Percentiles rank a stretch among this genome's conserved stretches.
These are phyloP conservation scores for Drosophila acutilabella DNA, from an alignment of 2,888 invertebrate species.

Conservation along the genomic window DNA sequence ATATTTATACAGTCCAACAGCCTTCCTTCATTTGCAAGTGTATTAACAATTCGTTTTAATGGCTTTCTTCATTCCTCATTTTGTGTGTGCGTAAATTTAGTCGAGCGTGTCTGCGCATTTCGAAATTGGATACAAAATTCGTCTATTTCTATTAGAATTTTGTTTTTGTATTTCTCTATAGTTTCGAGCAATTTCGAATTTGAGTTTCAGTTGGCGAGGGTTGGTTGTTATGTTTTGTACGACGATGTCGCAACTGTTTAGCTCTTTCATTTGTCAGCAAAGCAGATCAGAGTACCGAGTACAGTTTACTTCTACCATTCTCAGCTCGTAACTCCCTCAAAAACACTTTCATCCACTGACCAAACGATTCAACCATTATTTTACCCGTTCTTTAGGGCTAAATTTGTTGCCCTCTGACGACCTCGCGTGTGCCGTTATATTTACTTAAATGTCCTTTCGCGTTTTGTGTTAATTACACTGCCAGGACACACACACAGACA, in stretches of 20 bases:
- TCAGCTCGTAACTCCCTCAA: neutral
- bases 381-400: constrained; percentile 50
- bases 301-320: constrained; percentile 10
- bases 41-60: constrained; percentile 21
- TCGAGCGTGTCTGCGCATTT: constrained; percentile 73
- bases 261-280: constrained; percentile 58
- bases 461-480: constrained; percentile 70
- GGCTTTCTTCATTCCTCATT: neutral
- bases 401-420: constrained; percentile 44
- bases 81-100: constrained; percentile 55
- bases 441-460: constrained; percentile 72
- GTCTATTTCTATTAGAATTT: constrained; percentile 36
- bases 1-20: too few relatives aligned
- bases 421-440: constrained; percentile 63
- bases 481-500: constrained; percentile 32
- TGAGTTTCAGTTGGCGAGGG: constrained; percentile 58
- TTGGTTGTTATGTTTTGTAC: constrained; percentile 40
- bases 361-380: constrained; percentile 25
- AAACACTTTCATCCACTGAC: constrained; percentile 14
- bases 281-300: constrained; percentile 4
- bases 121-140: constrained; percentile 73
- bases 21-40: constrained; percentile 10
- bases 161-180: constrained; percentile 24
- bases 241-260: constrained; percentile 61
- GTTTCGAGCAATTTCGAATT: constrained; percentile 55